A percentile compares a stretch with the other conserved stretches of the same genome.
These are phyloP conservation scores for Keiferia lycopersicella DNA, from an alignment of 2,888 invertebrate species.

Conservation along the genomic window DNA sequence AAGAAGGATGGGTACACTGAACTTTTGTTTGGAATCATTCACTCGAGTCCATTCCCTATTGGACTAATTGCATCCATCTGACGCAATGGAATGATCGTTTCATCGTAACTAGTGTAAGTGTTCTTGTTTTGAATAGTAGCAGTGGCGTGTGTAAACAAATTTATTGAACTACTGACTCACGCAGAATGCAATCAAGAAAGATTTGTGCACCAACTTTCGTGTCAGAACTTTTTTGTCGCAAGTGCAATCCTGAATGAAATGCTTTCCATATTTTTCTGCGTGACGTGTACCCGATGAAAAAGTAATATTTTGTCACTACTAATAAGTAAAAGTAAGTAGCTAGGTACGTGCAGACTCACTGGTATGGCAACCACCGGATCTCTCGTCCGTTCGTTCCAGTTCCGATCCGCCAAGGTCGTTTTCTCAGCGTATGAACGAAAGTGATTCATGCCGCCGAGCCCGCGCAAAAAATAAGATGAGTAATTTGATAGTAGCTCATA, in stretches of 20 bases:
- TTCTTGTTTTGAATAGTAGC: slow-evolving; percentile 19
- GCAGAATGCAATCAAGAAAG: background rate
- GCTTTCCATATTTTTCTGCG: too few relatives aligned
- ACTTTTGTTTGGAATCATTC: slow-evolving; percentile 14
- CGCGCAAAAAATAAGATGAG: slow-evolving; percentile 36
- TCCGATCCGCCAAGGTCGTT: slow-evolving; percentile 37
- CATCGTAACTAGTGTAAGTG: slow-evolving; percentile 14
- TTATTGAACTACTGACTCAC: background rate
- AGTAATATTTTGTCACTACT: too few relatives aligned
- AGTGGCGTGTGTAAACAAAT: slow-evolving; percentile 10
- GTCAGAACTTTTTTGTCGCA: too few relatives aligned
- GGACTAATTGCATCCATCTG: slow-evolving; percentile 18
- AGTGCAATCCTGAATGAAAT: too few relatives aligned
- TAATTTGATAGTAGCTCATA: slow-evolving; percentile 37
- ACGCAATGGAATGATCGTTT: slow-evolving; percentile 17
- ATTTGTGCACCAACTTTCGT: background rate
- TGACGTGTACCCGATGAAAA: too few relatives aligned
- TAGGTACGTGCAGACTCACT: background rate
- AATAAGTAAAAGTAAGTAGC: background rate
- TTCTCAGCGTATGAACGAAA: slow-evolving; percentile 40
- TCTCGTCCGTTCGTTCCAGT: slow-evolving; percentile 27
- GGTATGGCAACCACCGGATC: slow-evolving; percentile 18
- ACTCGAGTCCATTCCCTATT: slow-evolving; percentile 4
- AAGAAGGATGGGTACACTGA: slow-evolving; percentile 4
- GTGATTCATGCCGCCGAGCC: slow-evolving; percentile 49